Percentiles rank a stretch among this genome's conserved stretches.
Conservation (phyloP, 2,888 invertebrate genomes). For the Congeria kusceri region DNA sequence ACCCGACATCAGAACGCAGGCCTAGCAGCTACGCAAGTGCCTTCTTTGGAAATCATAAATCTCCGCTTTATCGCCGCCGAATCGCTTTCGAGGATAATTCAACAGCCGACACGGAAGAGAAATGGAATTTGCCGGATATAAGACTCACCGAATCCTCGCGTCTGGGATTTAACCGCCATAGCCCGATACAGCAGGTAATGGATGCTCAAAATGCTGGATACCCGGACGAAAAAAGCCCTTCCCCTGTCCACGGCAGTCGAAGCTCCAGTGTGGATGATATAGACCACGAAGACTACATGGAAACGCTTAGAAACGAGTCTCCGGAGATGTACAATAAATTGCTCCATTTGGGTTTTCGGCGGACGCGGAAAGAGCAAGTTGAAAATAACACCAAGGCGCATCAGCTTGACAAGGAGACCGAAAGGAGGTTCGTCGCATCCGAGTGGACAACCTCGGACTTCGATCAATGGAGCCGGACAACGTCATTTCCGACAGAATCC, state of each 20-base stretch:
- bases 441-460: conserved; percentile 47
- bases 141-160: neutral
- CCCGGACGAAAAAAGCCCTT: neutral
- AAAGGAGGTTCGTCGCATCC: neutral
- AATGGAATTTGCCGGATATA: neutral
- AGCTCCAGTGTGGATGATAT: neutral
- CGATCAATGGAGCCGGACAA: conserved; percentile 46
- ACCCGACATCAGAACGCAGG: no score
- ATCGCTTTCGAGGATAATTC: neutral
- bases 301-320: conserved; percentile 14
- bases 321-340: conserved; percentile 44
- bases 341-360: conserved; percentile 55
- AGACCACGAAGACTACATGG: conserved; percentile 8
- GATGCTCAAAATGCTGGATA: conserved; percentile 17
- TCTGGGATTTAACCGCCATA: neutral
- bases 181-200: neutral
- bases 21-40: no score
- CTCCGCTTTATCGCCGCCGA: neutral
- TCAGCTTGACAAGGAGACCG: neutral
- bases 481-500: neutral
- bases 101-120: neutral
- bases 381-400: neutral
- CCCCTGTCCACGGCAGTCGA: no score
- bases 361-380: neutral
- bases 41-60: neutral